Evolutionary conservation across 2,113 vertebrate species (phyloP).

Genomic region (Myodes glareolus): DNA sequence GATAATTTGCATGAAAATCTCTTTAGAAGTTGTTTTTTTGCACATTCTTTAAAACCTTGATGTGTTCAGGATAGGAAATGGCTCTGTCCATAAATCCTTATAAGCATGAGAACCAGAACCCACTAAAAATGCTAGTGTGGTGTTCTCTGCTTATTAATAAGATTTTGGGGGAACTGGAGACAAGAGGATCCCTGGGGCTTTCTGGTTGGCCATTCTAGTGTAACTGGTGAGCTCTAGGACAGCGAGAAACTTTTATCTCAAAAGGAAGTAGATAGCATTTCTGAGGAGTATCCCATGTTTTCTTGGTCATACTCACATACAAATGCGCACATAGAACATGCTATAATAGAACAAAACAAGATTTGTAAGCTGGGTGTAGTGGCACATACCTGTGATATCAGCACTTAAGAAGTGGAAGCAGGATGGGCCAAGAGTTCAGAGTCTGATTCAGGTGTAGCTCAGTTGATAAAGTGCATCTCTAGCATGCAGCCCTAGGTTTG

Average conservation of each 20-base stretch:
- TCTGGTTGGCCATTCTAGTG: neutral
- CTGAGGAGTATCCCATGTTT: neutral
- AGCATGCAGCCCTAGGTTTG: neutral
- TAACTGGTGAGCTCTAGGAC: neutral
- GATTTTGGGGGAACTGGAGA: neutral
- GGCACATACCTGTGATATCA: neutral
- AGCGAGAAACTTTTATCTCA: neutral
- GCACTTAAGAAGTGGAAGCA: neutral
- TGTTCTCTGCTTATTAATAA: neutral
- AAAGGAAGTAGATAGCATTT: neutral
- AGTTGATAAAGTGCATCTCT: neutral
- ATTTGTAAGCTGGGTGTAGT: neutral
- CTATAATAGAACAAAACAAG: neutral
- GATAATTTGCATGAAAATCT: neutral
- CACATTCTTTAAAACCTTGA: slow-evolving; percentile 15
- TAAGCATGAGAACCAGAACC: neutral
- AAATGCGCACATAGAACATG: neutral
- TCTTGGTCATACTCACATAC: neutral
- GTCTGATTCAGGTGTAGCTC: neutral
- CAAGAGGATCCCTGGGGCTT: neutral
- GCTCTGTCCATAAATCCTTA: neutral
- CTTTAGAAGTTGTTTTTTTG: neutral
- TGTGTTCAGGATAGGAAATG: neutral
- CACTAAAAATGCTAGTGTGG: neutral
- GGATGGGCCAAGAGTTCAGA: neutral